Conservation (phyloP, 2,888 invertebrate species). For the Tipula vernalis region DNA sequence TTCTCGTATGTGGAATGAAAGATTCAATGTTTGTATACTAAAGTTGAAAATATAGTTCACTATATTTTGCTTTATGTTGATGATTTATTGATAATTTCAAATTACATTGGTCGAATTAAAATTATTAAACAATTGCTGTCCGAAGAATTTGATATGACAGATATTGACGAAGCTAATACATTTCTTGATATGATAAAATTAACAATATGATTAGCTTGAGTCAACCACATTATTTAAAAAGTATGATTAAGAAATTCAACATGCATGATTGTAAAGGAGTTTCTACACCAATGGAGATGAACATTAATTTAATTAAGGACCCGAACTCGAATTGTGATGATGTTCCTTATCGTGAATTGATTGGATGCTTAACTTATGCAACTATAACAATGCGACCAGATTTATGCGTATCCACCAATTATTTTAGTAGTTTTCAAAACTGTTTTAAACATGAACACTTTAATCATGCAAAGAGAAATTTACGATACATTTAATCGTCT, state of each 20-base stretch:
- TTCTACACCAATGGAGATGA: not conserved
- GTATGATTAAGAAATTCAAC: not conserved
- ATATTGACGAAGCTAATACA: not conserved
- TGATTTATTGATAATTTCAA: not conserved
- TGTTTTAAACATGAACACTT: not conserved
- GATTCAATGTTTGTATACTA: not conserved
- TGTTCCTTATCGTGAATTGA: not conserved
- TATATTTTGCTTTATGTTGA: not conserved
- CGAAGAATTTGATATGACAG: not conserved
- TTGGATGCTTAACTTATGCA: not conserved
- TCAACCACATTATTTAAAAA: not conserved
- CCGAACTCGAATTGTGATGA: not conserved
- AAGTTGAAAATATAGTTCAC: not conserved
- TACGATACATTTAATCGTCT: no score
- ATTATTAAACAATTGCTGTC: not conserved
- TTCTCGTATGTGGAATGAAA: not conserved
- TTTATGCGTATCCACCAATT: not conserved
- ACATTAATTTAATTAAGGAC: not conserved
- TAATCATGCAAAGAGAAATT: not conserved
- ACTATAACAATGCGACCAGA: not conserved
- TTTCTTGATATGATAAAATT: not conserved
- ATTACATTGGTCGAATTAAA: not conserved
- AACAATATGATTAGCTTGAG: not conserved
- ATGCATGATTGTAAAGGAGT: not conserved
- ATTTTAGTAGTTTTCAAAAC: no score